phyloP scores from a whole-genome alignment of 2,888 invertebrate genomes.

The Euspilapteryx auroguttella region DNA sequence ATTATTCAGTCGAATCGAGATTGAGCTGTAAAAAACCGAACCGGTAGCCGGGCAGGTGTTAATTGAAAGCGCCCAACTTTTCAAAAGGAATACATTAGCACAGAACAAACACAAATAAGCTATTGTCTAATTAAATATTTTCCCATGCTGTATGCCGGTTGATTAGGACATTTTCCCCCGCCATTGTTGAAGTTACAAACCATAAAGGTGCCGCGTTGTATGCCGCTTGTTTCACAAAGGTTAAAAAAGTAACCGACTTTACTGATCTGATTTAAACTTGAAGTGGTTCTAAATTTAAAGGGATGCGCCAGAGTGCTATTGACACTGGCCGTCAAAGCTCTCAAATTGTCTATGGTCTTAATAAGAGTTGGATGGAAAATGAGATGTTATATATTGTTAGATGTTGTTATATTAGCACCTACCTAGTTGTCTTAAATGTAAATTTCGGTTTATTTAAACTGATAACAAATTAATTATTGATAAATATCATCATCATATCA shows the following conservation, averaged over 20 bases:
- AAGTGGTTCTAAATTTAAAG: slow-evolving; percentile 55
- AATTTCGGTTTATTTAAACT: no score
- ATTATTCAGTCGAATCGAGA: slow-evolving; percentile 31
- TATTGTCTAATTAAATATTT: slow-evolving; percentile 60
- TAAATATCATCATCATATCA: no score
- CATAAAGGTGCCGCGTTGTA: slow-evolving; percentile 36
- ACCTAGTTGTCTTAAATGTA: no score
- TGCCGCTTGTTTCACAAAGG: slow-evolving; percentile 23
- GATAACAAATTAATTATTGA: no score
- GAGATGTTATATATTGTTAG: slow-evolving; percentile 17
- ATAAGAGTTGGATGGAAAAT: slow-evolving; percentile 24
- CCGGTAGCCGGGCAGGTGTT: slow-evolving; percentile 44
- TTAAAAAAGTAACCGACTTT: slow-evolving; percentile 31
- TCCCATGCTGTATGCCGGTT: slow-evolving; percentile 36
- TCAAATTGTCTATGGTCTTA: slow-evolving; percentile 33
- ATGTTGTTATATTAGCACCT: no score
- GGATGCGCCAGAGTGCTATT: slow-evolving; percentile 32
- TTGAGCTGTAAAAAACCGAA: slow-evolving; percentile 21
- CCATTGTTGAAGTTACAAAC: slow-evolving; percentile 19
- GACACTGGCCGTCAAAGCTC: slow-evolving; percentile 28
- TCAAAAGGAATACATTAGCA: slow-evolving; percentile 54
- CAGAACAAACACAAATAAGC: slow-evolving; percentile 57
- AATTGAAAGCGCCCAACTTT: slow-evolving; percentile 35
- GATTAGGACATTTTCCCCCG: slow-evolving; percentile 16
- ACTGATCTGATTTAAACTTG: slow-evolving; percentile 51